Percentiles rank a stretch among this genome's conserved stretches.
phyloP scores from a whole-genome alignment of 2,797 vertebrate genomes.

The Propithecus deckenii region DNA sequence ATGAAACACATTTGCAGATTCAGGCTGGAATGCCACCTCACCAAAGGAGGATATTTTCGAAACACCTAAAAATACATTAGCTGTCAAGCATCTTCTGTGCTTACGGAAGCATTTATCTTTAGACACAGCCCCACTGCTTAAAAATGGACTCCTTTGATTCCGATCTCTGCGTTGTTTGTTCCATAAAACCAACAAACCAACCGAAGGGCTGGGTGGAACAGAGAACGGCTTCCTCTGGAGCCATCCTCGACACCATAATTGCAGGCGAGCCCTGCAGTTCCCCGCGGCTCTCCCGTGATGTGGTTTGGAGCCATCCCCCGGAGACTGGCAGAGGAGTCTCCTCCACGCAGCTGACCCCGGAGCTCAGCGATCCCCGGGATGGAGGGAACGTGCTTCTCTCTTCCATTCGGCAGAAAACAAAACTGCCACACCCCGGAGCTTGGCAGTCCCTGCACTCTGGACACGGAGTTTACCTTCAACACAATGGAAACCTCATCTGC shows the following conservation, averaged over 20 bases:
- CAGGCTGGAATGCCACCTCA: constrained; percentile 2
- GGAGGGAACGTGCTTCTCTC: not conserved
- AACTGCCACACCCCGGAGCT: not conserved
- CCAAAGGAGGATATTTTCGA: constrained; percentile 44
- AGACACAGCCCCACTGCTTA: not conserved
- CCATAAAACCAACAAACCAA: constrained; percentile 22
- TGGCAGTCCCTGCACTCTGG: not conserved
- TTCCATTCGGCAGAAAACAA: not conserved
- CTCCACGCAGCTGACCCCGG: not conserved
- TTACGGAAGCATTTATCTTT: constrained; percentile 48
- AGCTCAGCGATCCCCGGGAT: not conserved
- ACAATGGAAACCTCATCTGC: not conserved
- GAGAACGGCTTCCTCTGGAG: not conserved
- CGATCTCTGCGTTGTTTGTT: constrained; percentile 2
- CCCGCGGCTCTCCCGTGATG: not conserved
- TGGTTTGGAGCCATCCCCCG: constrained; percentile 56
- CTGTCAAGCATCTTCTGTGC: not conserved
- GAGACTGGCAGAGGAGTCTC: not conserved
- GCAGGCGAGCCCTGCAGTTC: not conserved
- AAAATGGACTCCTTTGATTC: constrained; percentile 16
- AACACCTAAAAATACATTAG: constrained; percentile 21
- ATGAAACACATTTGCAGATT: not conserved
- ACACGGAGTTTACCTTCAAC: fast-evolving
- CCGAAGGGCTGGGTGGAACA: not conserved
- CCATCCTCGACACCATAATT: constrained; percentile 57